phyloP scores from a whole-genome alignment of 2,113 vertebrate species.

The Lampris megalopsis region DNA sequence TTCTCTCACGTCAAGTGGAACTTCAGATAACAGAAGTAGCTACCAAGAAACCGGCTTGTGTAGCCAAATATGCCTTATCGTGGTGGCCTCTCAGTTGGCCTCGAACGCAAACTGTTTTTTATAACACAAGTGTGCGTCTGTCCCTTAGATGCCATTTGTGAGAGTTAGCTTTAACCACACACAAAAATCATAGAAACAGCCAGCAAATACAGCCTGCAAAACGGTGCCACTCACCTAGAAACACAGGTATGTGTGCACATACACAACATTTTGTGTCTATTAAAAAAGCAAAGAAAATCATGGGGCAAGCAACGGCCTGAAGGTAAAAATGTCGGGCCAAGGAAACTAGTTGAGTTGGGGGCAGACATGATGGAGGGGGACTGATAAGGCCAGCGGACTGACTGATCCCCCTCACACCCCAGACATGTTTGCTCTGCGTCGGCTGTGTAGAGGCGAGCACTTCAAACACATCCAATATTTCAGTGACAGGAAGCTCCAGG shows the following conservation, averaged over 20 bases:
- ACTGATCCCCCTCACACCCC: conserved; percentile 64
- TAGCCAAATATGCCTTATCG: conserved; percentile 34
- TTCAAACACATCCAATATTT: conserved; percentile 79
- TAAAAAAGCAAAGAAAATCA: conserved; percentile 26
- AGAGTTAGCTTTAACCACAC: conserved; percentile 17
- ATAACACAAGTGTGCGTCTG: conserved; percentile 6
- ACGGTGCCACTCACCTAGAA: too few species aligned
- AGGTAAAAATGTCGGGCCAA: conserved; percentile 52
- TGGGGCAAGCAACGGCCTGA: conserved; percentile 48
- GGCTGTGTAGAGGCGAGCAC: conserved; percentile 42
- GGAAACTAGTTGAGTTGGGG: conserved; percentile 58
- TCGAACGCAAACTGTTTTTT: conserved; percentile 14
- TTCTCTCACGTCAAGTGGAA: conserved; percentile 25
- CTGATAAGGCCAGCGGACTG: conserved; percentile 54
- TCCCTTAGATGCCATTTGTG: neutral
- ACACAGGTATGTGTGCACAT: neutral
- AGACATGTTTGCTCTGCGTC: conserved; percentile 51
- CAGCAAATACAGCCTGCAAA: too few species aligned
- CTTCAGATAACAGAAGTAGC: conserved; percentile 55
- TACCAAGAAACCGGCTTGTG: conserved; percentile 46
- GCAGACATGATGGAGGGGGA: conserved; percentile 45
- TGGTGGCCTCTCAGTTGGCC: neutral
- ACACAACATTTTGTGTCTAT: neutral
- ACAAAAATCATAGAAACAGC: neutral
- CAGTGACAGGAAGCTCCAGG: conserved; percentile 71